phyloP scores from a whole-genome alignment of 1,140 invertebrate species.

The Frieseomelitta varia region DNA sequence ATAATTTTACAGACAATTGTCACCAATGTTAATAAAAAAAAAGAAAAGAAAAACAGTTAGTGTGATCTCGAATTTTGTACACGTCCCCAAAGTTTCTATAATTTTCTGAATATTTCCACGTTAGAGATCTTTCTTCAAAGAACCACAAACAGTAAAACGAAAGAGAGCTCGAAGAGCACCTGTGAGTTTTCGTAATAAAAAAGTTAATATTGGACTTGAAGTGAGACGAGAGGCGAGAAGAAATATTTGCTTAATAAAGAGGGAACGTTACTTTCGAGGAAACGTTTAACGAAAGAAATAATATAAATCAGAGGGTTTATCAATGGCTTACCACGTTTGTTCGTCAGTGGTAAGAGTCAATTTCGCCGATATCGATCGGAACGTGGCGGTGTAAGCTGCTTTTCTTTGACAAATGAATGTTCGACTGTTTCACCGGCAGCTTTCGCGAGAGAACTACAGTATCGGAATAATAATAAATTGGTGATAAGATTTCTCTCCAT shows the following conservation, averaged over 20 bases:
- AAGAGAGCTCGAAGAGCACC: background rate
- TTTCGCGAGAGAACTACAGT: background rate
- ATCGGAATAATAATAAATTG: background rate
- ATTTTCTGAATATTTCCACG: too few species aligned
- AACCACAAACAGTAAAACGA: background rate
- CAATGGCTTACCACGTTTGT: background rate
- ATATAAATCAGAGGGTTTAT: background rate
- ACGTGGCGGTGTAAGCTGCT: background rate
- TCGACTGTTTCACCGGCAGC: background rate
- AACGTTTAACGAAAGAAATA: background rate
- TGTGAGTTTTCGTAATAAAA: background rate
- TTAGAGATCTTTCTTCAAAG: too few species aligned
- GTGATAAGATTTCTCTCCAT: background rate
- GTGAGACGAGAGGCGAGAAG: background rate
- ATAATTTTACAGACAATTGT: too few species aligned
- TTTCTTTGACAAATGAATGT: slow-evolving; percentile 14
- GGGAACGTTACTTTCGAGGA: too few species aligned
- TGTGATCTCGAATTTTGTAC: too few species aligned
- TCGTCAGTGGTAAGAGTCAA: background rate
- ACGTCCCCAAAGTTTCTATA: too few species aligned
- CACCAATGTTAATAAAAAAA: too few species aligned
- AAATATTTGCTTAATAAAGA: background rate
- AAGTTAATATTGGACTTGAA: background rate
- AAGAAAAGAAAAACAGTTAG: too few species aligned
- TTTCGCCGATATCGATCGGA: background rate